Base-by-base conservation (phyloP, 2,888 invertebrate genomes). In the Acrocera orbiculus region DNA sequence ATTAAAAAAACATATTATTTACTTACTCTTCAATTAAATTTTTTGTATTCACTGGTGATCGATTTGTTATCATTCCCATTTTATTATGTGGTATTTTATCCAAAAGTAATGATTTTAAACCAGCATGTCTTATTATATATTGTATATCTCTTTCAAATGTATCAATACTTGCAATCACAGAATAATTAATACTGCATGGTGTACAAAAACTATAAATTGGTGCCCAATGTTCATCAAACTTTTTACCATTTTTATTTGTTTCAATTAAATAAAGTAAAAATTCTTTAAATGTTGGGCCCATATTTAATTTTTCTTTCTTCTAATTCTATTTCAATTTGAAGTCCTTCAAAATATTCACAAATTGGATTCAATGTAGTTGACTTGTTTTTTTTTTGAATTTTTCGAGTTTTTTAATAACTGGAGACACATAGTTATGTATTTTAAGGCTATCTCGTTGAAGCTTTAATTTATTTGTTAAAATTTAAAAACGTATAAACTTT, bases 221-320 rank as follows among this genome's bases (percentile, higher is more conserved):
- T 8, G 70, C 66, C 73, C 73, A 74, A 48, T 74, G 73, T 44
- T 73, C 73, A 44, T 74, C 70, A 41, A 66, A 69, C 27, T 64
- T 60, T 31, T 67, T 64, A 15, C 63, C 64, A 2, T 58, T 51
- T 43, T 61, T 66, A 52, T 73, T 64, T 38, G 69, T 69, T 40
- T 70, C 65, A 27, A 75, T 66, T 35, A 79, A 63, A 58, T 74
- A 76, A 42, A 70, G 65, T 25, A 76, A 68, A 49, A 79, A 79
- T 56, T 79, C 78, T 44, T 70, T 69, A 51, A 79, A 78, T 11
- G 70, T 72, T 40, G 73, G 73, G 34, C 70, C 69, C 37, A 55
- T 47, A 11, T 51, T 47, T 0, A 53, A 48, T 33, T 47, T 39
- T 31, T 43, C 42, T 26, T 40, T 32, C 23, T 37, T 72, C 70